These are phyloP conservation scores for Intellagama lesueurii DNA, from an alignment of 2,797 vertebrate species.

Conservation along the genomic window DNA sequence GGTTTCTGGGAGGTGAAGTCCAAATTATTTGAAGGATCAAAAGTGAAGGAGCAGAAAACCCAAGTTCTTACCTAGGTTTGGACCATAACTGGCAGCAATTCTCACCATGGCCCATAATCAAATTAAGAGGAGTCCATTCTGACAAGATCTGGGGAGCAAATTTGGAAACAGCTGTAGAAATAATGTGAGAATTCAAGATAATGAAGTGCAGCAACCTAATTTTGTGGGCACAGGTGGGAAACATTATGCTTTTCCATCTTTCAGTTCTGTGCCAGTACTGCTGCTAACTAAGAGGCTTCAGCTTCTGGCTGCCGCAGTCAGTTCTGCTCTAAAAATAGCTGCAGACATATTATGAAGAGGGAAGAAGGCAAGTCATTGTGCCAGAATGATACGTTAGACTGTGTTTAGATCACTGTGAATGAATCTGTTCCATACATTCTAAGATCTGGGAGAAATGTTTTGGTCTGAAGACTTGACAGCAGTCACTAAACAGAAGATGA, in stretches of 20 bases:
- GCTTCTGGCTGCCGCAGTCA: neutral
- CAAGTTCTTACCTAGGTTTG: too few species aligned
- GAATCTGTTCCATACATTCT: neutral
- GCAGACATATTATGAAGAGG: neutral
- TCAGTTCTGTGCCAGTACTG: neutral
- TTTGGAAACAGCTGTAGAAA: neutral
- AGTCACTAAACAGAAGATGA: neutral
- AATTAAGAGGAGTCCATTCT: too few species aligned
- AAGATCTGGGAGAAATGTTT: neutral
- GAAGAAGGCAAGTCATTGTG: neutral
- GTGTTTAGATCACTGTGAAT: neutral
- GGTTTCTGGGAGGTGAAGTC: too few species aligned
- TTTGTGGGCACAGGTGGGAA: too few species aligned
- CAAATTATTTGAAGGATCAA: too few species aligned
- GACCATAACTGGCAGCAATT: too few species aligned
- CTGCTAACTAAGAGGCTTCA: neutral
- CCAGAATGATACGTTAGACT: neutral
- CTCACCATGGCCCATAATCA: too few species aligned
- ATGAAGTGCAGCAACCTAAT: too few species aligned
- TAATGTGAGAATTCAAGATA: neutral
- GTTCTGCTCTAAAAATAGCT: slow-evolving; percentile 24
- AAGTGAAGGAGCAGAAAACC: too few species aligned
- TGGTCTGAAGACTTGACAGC: neutral
- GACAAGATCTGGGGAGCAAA: neutral
- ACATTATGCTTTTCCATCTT: neutral